Base-by-base conservation (phyloP, 2,888 invertebrate genomes). In the Cosmia pyralina region DNA sequence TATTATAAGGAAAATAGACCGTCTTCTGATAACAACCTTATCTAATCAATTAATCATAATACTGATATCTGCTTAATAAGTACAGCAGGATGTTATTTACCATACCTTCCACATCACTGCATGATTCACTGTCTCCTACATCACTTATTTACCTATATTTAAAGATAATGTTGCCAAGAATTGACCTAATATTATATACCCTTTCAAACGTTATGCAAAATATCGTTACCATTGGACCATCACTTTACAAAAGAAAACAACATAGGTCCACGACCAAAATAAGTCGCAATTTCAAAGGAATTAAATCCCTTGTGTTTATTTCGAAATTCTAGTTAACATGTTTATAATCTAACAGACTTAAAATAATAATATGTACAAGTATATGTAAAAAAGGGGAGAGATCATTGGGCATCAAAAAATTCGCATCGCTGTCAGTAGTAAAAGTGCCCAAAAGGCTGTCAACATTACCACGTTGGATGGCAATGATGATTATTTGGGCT, bases 21-120 rank as follows among this genome's bases (percentile, higher is more conserved):
- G 69, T 75, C 77, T 82, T 83, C 79, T 72, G 87, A 87, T 85
- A 84, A 75, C 63, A 82, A 75, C 70, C 73, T 75, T 53, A 76
- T 72, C 72, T 76, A 17, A 76, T 77, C 77, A 60, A 60, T 60
- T 66, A 72, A 79, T 80, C 67, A 76, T 44, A 68, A 28, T 8
- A 53, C 52, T 60, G 55, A 46, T 68, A 74, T 44, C 69, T 67
- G 17, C 38, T 53, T 78, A 57, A 66, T 70, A 75, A 77, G 77
- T 22, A 74, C 62, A 65, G 64, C 78, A 64, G 78, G 63, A 64
- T 77, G 22, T 59, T 44, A 77, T 13, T 73, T 72, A 64, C 44
- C 64, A 48, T 13, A 59, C 44, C 17, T 69, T 66, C 52, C 48
- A 76, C 46, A 77, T n/a, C 46, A 38, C 53, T 13, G 7, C 10